These are phyloP conservation scores for Amiota minor DNA, from an alignment of 2,888 invertebrate genomes.

Conservation along the genomic window DNA sequence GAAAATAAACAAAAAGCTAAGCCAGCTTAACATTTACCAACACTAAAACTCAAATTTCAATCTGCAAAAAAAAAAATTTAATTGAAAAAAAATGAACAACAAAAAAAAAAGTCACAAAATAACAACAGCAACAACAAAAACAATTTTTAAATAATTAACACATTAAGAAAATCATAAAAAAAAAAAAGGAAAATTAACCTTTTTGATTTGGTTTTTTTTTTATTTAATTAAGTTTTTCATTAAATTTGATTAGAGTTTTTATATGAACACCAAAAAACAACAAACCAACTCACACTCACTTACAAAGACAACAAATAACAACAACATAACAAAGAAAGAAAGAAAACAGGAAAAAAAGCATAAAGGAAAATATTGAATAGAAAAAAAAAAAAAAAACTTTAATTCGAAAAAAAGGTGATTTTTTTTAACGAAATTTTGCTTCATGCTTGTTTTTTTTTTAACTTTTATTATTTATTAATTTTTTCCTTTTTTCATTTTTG, in stretches of 20 bases:
- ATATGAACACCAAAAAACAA: too few species aligned
- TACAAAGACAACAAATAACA: too few species aligned
- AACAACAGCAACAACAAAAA: slow-evolving; percentile 1
- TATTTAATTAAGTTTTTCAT: slow-evolving; percentile 2
- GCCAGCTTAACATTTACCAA: slow-evolving; percentile 72
- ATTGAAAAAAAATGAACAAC: background rate
- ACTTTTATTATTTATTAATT: too few species aligned
- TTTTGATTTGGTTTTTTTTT: slow-evolving; percentile 20
- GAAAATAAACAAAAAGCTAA: slow-evolving; percentile 58
- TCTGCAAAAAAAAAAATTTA: slow-evolving; percentile 56
- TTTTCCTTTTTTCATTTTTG: too few species aligned
- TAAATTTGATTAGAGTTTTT: background rate
- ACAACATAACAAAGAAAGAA: too few species aligned
- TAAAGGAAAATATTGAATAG: too few species aligned
- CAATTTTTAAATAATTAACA: background rate
- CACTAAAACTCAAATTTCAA: slow-evolving; percentile 53
- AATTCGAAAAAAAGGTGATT: too few species aligned
- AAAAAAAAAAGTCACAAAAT: background rate
- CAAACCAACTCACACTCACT: too few species aligned
- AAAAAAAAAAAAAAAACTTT: too few species aligned
- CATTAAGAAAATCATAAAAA: slow-evolving; percentile 21
- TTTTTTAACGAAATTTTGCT: too few species aligned
- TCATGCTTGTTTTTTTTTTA: too few species aligned
- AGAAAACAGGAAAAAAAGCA: too few species aligned
- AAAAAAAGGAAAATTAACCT: slow-evolving; percentile 42